Conservation (phyloP, 2,113 vertebrate species). For the Lophotis ruficrista region DNA sequence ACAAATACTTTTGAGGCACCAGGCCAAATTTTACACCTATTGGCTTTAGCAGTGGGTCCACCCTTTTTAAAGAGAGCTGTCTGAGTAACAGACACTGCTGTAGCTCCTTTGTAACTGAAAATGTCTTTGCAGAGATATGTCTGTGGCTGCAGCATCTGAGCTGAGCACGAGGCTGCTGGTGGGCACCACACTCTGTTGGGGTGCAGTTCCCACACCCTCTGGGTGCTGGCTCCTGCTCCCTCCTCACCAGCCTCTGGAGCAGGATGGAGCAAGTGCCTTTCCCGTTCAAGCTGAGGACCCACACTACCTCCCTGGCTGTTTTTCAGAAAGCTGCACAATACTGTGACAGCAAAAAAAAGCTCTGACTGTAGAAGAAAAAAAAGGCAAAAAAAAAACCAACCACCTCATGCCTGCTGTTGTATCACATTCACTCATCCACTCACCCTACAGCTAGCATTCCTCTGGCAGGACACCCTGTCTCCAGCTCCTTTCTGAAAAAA, state of each 20-base stretch:
- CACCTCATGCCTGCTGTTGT: neutral
- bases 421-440: slow-evolving; percentile 3
- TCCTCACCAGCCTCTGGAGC: neutral
- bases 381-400: neutral
- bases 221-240: neutral
- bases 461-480: slow-evolving; percentile 44
- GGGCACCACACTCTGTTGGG: neutral
- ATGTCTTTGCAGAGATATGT: neutral
- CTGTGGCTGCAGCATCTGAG: neutral
- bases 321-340: neutral
- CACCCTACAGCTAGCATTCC: neutral
- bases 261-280: neutral
- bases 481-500: neutral
- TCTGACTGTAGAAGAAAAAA: neutral
- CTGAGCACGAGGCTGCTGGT: neutral
- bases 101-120: neutral
- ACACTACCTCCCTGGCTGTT: neutral
- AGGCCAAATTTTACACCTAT: neutral
- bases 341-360: neutral
- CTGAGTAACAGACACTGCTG: neutral
- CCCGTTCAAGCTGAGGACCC: neutral
- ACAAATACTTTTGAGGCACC: neutral
- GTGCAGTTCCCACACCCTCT: rapidly evolving
- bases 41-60: neutral
- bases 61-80: neutral